A percentile compares a stretch with the other conserved stretches of the same genome.
phyloP scores from a whole-genome alignment of 1,140 invertebrate species.

The Adelges cooleyi region DNA sequence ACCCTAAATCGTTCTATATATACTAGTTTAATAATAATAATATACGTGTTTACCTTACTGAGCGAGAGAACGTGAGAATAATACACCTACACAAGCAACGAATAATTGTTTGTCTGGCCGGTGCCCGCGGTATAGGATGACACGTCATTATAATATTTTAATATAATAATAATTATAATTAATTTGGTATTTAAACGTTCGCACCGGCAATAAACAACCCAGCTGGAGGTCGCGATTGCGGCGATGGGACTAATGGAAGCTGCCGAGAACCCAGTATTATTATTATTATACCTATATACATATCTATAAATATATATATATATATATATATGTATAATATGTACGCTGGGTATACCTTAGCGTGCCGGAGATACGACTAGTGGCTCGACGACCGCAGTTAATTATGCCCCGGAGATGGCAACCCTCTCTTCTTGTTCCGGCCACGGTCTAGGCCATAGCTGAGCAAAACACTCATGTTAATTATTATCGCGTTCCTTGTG shows the following conservation, averaged over 20 bases:
- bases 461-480: not conserved
- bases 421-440: not conserved
- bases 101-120: too few species aligned
- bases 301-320: too few species aligned
- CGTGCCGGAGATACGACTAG: not conserved
- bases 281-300: too few species aligned
- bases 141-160: too few species aligned
- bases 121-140: too few species aligned
- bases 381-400: constrained; percentile 11
- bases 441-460: not conserved
- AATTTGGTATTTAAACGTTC: constrained; percentile 22
- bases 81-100: too few species aligned
- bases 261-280: not conserved
- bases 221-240: not conserved
- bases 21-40: too few species aligned
- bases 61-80: too few species aligned
- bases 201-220: constrained; percentile 7
- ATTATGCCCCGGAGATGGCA: constrained; percentile 14
- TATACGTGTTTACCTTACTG: too few species aligned
- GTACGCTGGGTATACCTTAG: too few species aligned
- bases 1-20: too few species aligned
- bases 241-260: not conserved
- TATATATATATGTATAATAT: too few species aligned
- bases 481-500: not conserved
- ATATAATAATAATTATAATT: constrained; percentile 21